phyloP scores from a whole-genome alignment of 2,888 invertebrate species.

The Zeuzera pyrina region DNA sequence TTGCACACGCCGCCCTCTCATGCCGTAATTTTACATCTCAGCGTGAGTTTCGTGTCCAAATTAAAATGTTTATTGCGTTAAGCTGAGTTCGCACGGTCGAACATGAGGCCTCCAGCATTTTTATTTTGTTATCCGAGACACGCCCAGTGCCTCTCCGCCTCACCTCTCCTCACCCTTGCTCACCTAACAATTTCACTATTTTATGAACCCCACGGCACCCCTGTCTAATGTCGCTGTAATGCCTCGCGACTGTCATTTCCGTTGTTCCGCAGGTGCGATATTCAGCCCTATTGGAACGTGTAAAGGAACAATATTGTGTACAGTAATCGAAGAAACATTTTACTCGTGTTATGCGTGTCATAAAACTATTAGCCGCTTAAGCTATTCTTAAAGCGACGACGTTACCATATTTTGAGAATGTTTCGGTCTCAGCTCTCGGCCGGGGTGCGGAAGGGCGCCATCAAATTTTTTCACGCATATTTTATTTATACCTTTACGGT shows the following conservation, averaged over 20 bases:
- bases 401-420: constrained; percentile 39
- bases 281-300: constrained; percentile 27
- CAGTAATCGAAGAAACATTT: constrained; percentile 21
- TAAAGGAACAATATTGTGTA: constrained; percentile 34
- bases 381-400: constrained; percentile 63
- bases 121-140: constrained; percentile 63
- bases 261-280: constrained; percentile 17
- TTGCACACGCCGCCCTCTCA: constrained; percentile 48
- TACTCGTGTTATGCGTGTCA: constrained; percentile 64
- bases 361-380: constrained; percentile 71
- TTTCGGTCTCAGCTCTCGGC: constrained; percentile 34
- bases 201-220: constrained; percentile 54
- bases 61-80: constrained; percentile 73
- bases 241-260: constrained; percentile 59
- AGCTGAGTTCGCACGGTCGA: constrained; percentile 64
- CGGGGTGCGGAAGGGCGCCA: constrained; percentile 55
- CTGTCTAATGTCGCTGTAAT: constrained; percentile 60
- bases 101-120: constrained; percentile 50
- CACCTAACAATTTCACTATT: constrained; percentile 47
- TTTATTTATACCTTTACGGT: constrained; percentile 45
- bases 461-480: constrained; percentile 42
- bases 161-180: constrained; percentile 24
- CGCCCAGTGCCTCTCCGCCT: constrained; percentile 39
- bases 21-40: constrained; percentile 63
- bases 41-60: constrained; percentile 69